Percentiles rank a stretch among this genome's conserved stretches.
phyloP scores from a whole-genome alignment of 2,797 vertebrate genomes.

The Urocyon cinereoargenteus region DNA sequence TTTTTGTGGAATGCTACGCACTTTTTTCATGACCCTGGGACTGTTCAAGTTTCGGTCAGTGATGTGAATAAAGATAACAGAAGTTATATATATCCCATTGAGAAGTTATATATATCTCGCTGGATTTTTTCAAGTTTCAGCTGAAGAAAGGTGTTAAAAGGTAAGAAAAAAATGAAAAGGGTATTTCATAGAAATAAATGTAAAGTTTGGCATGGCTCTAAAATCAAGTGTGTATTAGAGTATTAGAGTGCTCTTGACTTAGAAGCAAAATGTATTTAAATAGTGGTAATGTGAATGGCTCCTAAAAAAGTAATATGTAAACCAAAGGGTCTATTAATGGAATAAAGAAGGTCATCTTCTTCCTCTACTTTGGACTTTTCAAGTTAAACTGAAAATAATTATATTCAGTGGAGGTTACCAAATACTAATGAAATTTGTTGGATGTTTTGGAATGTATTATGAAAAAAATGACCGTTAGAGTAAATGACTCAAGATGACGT shows the following conservation, averaged over 20 bases:
- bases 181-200: constrained; percentile 29
- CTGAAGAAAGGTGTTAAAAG: background rate
- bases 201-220: background rate
- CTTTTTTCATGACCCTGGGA: background rate
- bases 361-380: background rate
- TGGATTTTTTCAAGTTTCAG: constrained; percentile 33
- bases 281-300: background rate
- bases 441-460: constrained; percentile 39
- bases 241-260: background rate
- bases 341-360: background rate
- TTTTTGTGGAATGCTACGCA: background rate
- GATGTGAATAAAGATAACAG: background rate
- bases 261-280: background rate
- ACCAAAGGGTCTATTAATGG: background rate
- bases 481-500: background rate
- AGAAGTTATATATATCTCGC: background rate
- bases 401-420: background rate
- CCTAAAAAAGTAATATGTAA: background rate
- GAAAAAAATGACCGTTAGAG: background rate
- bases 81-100: background rate
- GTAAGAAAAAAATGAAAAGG: background rate
- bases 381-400: constrained; percentile 1
- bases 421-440: constrained; percentile 20
- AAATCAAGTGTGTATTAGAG: background rate
- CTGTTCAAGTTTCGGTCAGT: background rate